Percentiles rank a stretch among this genome's conserved stretches.
These are phyloP conservation scores for Noctua janthina DNA, from an alignment of 2,888 invertebrate genomes.

Conservation along the genomic window DNA sequence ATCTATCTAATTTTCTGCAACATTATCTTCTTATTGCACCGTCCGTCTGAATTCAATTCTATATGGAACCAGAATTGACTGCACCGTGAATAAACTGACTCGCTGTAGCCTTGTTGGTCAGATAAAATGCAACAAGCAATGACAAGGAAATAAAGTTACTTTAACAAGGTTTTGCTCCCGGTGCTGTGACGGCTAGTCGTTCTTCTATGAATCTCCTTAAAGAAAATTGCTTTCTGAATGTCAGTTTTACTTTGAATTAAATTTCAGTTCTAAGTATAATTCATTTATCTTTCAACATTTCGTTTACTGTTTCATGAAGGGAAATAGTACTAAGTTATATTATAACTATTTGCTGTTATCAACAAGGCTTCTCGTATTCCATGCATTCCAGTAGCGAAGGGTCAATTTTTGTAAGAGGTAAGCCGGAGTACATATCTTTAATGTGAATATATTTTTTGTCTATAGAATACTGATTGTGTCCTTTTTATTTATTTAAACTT, in stretches of 20 bases:
- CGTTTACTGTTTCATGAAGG: not conserved
- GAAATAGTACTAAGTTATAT: not conserved
- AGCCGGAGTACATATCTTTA: too few relatives aligned
- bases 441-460: too few relatives aligned
- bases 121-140: conserved; percentile 31
- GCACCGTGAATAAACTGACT: conserved; percentile 19
- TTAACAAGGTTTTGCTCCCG: not conserved
- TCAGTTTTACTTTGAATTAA: not conserved
- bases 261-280: not conserved
- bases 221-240: not conserved
- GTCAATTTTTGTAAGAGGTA: too few relatives aligned
- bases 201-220: not conserved
- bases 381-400: too few relatives aligned
- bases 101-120: not conserved
- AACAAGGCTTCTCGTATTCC: too few relatives aligned
- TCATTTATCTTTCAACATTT: not conserved
- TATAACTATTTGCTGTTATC: too few relatives aligned
- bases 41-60: conserved; percentile 2
- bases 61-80: conserved; percentile 23
- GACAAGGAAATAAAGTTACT: not conserved
- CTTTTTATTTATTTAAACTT: too few relatives aligned
- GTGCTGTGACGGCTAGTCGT: too few relatives aligned
- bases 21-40: conserved; percentile 3
- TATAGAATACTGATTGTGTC: too few relatives aligned
- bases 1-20: conserved; percentile 1